Evolutionary conservation across 2,888 invertebrate species (phyloP).

Genomic region (Cheilosia pagana): DNA sequence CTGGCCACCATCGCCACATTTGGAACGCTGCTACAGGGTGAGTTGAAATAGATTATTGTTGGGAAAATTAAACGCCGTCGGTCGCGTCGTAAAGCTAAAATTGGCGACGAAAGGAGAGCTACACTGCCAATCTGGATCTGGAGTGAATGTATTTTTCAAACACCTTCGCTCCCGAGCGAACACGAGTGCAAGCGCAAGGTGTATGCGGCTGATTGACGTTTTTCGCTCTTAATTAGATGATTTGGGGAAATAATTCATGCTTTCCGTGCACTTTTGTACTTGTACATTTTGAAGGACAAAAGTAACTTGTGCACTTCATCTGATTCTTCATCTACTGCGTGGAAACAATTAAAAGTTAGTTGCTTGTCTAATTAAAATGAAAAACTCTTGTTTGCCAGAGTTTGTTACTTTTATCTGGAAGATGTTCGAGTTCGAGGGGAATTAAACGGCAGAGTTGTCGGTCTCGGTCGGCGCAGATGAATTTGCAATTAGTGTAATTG

Average conservation of each 20-base stretch:
- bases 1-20: neutral
- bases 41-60: neutral
- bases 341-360: slow-evolving; percentile 64
- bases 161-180: neutral
- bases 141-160: neutral
- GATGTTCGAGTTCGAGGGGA: slow-evolving; percentile 21
- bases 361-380: slow-evolving; percentile 62
- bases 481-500: slow-evolving; percentile 36
- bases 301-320: slow-evolving; percentile 27
- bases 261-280: neutral
- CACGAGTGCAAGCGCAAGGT: neutral
- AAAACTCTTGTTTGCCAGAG: slow-evolving; percentile 13
- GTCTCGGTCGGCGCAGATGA: neutral
- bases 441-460: neutral
- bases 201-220: slow-evolving; percentile 17
- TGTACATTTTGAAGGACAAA: slow-evolving; percentile 25
- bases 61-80: slow-evolving; percentile 6
- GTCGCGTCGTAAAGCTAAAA: neutral
- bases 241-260: slow-evolving; percentile 8
- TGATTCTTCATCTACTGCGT: neutral
- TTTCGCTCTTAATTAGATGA: slow-evolving; percentile 39
- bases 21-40: neutral
- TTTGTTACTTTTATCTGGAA: slow-evolving; percentile 34
- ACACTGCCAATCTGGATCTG: neutral
- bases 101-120: neutral